Percentiles rank a stretch among this genome's conserved stretches.
Conservation (phyloP, 2,113 vertebrate species). For the Myrmecophaga tridactyla region DNA sequence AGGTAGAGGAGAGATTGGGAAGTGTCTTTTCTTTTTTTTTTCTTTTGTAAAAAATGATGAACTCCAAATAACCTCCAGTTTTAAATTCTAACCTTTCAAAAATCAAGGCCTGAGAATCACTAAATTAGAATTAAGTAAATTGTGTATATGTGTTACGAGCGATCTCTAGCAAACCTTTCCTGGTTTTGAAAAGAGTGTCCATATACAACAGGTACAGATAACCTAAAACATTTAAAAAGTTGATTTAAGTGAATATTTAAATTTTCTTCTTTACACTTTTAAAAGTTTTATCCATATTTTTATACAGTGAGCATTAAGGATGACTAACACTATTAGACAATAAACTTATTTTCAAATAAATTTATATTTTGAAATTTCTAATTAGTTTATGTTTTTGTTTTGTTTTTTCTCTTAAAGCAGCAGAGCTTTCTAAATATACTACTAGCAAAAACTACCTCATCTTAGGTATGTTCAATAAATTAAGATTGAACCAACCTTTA, state of each 20-base stretch:
- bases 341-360: constrained; percentile 38
- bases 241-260: background rate
- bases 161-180: background rate
- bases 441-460: background rate
- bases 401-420: constrained; percentile 5
- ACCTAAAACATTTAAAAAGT: background rate
- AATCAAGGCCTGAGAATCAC: background rate
- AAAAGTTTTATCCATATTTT: background rate
- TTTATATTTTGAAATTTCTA: constrained; percentile 17
- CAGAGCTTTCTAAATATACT: constrained; percentile 16
- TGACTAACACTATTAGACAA: background rate
- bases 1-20: background rate
- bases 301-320: background rate
- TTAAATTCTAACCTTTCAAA: constrained; percentile 22
- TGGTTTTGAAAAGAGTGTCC: background rate
- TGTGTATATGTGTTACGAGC: background rate
- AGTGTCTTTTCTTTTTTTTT: background rate
- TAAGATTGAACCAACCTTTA: background rate
- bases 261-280: background rate
- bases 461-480: constrained; percentile 1
- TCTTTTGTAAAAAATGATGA: background rate
- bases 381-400: background rate
- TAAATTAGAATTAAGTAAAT: background rate
- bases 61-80: background rate
- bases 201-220: background rate